Base-by-base conservation (phyloP, 2,797 vertebrate species). In the Peromyscus nudipes region DNA sequence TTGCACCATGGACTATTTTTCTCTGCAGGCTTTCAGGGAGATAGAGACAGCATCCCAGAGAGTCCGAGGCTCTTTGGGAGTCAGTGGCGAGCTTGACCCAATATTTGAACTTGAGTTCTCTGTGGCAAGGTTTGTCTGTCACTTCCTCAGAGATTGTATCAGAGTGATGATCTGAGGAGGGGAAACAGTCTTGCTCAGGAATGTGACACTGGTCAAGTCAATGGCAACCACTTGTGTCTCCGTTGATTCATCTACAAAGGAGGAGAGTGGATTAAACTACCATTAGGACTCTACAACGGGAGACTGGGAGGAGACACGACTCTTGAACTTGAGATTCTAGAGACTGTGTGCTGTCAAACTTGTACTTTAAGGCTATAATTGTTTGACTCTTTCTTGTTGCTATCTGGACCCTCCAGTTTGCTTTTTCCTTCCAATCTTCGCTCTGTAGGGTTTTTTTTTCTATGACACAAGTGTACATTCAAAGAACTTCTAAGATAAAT, bases 181-280 rank as follows among this genome's bases (percentile, higher is more conserved):
- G 21, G 29, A 29, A 80, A 69, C n/a, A 69, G 7, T 60, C 27
- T 89, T 21, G 7, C 49, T 88, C 55, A 14, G 17, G 46, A 89
- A 37, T 49, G 10, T 60, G 79, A 93, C 49, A 49, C 10, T 95
- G 84, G 25, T 7, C 81, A 83, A 87, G 16, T 65, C 29, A 27
- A 29, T 14, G 40, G 80, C 3, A 76, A 1, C 52, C 71, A 73
- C n/a, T 77, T 34, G 40, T 55, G 57, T 94, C 81, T 96, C 37
- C 29, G 19, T 0, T 69, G 73, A 90, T 46, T 89, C 52, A 71
- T 67, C 87, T 90, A 5, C 67, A 80, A 93, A 87, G 87, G 64
- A 95, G 4, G 69, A 93, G 60, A 57, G 65, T 92, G 52, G 25
- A 65, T 85, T 94, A 86, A 77, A 92, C 40, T 82, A 37, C 77